Percentiles rank a stretch among this genome's conserved stretches.
Conservation (phyloP, 2,888 invertebrate species). For the Ochlodes sylvanus region DNA sequence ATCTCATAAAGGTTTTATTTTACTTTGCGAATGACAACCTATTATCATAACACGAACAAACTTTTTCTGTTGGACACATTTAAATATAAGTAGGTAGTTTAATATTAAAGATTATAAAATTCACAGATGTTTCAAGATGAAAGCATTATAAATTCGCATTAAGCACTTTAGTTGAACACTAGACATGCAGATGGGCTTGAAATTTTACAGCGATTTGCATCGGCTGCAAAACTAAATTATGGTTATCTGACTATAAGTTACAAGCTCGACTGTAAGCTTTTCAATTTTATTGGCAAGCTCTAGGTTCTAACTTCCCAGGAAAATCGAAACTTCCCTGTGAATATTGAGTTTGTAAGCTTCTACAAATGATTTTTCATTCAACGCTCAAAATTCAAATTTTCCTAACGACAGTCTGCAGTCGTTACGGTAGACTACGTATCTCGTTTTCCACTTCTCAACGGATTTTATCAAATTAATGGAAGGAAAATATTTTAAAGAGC, state of each 20-base stretch:
- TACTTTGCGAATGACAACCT: no score
- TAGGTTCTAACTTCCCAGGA: conserved; percentile 51
- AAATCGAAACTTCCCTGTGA: conserved; percentile 51
- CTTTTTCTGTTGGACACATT: not conserved
- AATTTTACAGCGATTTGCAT: conserved; percentile 74
- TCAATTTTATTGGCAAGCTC: conserved; percentile 67
- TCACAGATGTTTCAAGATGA: conserved; percentile 60
- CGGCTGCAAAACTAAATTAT: conserved; percentile 73
- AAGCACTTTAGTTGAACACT: conserved; percentile 66
- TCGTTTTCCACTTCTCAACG: conserved; percentile 11
- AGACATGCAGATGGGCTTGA: conserved; percentile 69
- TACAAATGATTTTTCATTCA: conserved; percentile 49
- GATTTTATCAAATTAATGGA: conserved; percentile 24
- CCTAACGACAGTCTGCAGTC: conserved; percentile 41
- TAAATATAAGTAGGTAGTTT: conserved; percentile 24
- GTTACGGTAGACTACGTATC: conserved; percentile 16
- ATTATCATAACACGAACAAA: no score
- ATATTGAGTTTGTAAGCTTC: conserved; percentile 51
- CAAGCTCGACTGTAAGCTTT: conserved; percentile 64
- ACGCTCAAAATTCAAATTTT: conserved; percentile 47
- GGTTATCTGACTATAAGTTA: conserved; percentile 74
- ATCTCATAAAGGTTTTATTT: no score
- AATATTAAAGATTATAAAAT: conserved; percentile 44
- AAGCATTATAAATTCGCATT: conserved; percentile 74
- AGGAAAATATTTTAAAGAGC: conserved; percentile 17